phyloP scores from a whole-genome alignment of 2,888 invertebrate species.

The Hirudinaria manillensis region DNA sequence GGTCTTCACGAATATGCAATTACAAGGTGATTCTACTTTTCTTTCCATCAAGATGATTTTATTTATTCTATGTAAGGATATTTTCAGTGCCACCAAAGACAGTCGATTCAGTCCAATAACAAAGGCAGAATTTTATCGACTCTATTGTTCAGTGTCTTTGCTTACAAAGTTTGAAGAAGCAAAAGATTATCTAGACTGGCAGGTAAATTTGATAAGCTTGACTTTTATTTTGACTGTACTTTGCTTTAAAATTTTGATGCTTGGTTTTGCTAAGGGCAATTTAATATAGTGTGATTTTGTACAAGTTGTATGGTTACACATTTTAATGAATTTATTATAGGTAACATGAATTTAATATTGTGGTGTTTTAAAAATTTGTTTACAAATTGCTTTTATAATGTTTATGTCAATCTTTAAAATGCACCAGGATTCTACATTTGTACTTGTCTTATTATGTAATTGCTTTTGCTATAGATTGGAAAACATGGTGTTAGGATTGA shows the following conservation, averaged over 20 bases:
- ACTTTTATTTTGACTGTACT: no score
- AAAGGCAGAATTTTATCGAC: slow-evolving; percentile 81
- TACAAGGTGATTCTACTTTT: slow-evolving; percentile 62
- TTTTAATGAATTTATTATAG: no score
- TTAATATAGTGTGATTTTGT: no score
- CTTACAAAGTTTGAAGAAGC: slow-evolving; percentile 93
- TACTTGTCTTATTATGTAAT: neutral
- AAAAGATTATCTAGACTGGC: slow-evolving; percentile 90
- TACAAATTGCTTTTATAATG: no score
- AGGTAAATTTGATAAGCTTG: slow-evolving; percentile 58
- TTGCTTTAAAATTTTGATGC: no score
- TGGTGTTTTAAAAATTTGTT: no score
- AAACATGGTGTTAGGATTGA: slow-evolving; percentile 96
- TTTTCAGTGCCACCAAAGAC: slow-evolving; percentile 84
- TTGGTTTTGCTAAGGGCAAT: no score
- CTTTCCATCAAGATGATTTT: neutral
- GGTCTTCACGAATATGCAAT: slow-evolving; percentile 92
- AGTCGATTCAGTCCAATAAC: slow-evolving; percentile 91
- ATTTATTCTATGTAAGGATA: neutral
- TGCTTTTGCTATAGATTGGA: slow-evolving; percentile 59
- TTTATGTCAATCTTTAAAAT: no score
- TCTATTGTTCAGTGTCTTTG: slow-evolving; percentile 91
- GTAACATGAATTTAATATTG: no score
- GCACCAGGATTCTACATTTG: no score
- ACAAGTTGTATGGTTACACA: no score